Evolutionary conservation across 2,113 vertebrate genomes (phyloP), one percentile per base, ranked within the genome.

Genomic region (Chaetura pelagica): DNA sequence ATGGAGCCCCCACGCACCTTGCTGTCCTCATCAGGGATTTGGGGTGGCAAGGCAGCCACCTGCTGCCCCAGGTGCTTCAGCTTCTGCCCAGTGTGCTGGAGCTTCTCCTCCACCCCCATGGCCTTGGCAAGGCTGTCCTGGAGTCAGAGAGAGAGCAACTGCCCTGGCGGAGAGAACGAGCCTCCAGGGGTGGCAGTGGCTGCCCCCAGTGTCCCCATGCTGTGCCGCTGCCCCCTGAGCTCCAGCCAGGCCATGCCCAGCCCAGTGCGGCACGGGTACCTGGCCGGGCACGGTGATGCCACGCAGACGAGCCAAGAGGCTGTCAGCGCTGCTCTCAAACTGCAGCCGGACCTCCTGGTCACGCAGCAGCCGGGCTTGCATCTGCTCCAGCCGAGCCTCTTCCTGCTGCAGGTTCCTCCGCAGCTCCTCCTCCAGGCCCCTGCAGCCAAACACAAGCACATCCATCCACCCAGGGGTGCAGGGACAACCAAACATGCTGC

Each of bases 151-250:
- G n/a, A n/a, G n/a, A n/a, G n/a, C n/a, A 5, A 6, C 40, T 7
- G 0, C 40, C 12, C 19, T 2, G 48, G 27, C 48, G 58, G 34
- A 7, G 18, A 66, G 52, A 76, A 57, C 1, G 8, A 35, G 10
- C 9, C 15, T 7, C 44, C 13, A 7, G 21, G 10, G 79, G 20
- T 29, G 7, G 10, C 0, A 6, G 52, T 40, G 66, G 84, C 69
- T 7, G 59, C 55, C 30, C 22, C 40, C n/a, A 13, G 8, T 2
- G n/a, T 38, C 35, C 67, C 76, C 0, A 0, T 0, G 0, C 29
- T 7, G 38, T 5, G 24, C 27, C 1, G 2, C 4, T 32, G 35
- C 49, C 15, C 12, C 61, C 21, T 35, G 9, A 34, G 40, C 48
- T 12, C 10, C 0, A 6, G 10, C 30, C 0, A 0, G 44, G 61